These are phyloP conservation scores for Phalacrocorax carbo DNA, from an alignment of 2,113 vertebrate genomes.

Conservation along the genomic window DNA sequence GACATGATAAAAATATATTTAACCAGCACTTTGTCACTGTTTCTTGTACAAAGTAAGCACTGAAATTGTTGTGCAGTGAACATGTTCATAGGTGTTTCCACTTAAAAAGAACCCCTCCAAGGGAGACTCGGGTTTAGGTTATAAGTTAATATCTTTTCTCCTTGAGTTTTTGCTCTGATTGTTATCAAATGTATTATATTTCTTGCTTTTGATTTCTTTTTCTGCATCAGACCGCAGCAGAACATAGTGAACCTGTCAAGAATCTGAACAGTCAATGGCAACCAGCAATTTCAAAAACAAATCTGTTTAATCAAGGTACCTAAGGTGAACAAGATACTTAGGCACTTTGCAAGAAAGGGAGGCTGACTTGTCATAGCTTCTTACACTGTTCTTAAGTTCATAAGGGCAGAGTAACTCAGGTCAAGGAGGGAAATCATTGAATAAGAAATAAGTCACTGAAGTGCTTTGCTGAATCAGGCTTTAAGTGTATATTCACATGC, in stretches of 20 bases:
- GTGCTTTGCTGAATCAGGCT: neutral
- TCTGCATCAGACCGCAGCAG: neutral
- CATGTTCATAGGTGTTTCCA: neutral
- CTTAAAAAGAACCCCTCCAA: neutral
- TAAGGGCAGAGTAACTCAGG: neutral
- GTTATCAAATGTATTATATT: neutral
- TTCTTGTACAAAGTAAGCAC: neutral
- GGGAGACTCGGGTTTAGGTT: neutral
- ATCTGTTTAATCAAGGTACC: conserved; percentile 28
- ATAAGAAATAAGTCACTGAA: neutral
- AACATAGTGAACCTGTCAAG: neutral
- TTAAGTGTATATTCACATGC: neutral
- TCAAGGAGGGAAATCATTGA: conserved; percentile 7
- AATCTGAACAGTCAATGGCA: neutral
- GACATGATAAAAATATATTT: neutral
- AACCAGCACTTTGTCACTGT: neutral
- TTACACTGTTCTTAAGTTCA: neutral
- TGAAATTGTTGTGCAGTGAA: neutral
- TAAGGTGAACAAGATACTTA: neutral
- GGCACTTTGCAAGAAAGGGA: neutral
- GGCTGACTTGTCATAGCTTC: neutral
- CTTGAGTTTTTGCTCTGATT: neutral
- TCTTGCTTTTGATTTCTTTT: neutral
- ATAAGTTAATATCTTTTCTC: neutral
- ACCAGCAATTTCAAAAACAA: neutral